These are phyloP conservation scores for Campopleginae sp. DNA, from an alignment of 2,888 invertebrate genomes.

Conservation along the genomic window DNA sequence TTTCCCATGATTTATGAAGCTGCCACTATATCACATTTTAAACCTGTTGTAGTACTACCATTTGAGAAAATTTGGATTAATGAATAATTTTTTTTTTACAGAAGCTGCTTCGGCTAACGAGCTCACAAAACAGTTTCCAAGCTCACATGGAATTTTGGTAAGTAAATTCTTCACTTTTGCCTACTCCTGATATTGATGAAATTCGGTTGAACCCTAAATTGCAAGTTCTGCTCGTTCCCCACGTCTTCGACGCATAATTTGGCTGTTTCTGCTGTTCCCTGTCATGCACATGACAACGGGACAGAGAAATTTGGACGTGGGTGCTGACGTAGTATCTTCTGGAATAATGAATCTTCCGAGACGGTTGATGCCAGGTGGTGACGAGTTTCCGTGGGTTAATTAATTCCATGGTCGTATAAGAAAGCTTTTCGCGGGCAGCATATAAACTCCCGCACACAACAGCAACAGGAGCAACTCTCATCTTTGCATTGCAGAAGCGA, in stretches of 20 bases:
- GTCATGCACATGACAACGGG: slow-evolving; percentile 16
- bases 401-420: slow-evolving; percentile 54
- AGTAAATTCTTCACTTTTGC: not conserved
- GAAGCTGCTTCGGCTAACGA: slow-evolving; percentile 35
- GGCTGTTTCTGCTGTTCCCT: slow-evolving; percentile 21
- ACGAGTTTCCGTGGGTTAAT: slow-evolving; percentile 63
- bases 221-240: not conserved
- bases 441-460: slow-evolving; percentile 11
- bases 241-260: not conserved
- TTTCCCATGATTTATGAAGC: slow-evolving; percentile 1
- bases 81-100: slow-evolving; percentile 33
- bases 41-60: not conserved
- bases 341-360: slow-evolving; percentile 59
- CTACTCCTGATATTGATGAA: not conserved
- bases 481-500: slow-evolving; percentile 9
- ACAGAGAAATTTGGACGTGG: slow-evolving; percentile 44
- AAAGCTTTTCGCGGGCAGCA: slow-evolving; percentile 4
- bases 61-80: not conserved
- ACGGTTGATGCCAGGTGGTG: slow-evolving; percentile 65
- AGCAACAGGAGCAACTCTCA: slow-evolving; percentile 25
- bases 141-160: slow-evolving; percentile 39
- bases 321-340: slow-evolving; percentile 34
- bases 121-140: not conserved
- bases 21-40: not conserved
- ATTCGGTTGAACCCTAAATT: not conserved